Evolutionary conservation across 2,797 vertebrate genomes (phyloP).

Genomic region (Apogon hyalosoma): DNA sequence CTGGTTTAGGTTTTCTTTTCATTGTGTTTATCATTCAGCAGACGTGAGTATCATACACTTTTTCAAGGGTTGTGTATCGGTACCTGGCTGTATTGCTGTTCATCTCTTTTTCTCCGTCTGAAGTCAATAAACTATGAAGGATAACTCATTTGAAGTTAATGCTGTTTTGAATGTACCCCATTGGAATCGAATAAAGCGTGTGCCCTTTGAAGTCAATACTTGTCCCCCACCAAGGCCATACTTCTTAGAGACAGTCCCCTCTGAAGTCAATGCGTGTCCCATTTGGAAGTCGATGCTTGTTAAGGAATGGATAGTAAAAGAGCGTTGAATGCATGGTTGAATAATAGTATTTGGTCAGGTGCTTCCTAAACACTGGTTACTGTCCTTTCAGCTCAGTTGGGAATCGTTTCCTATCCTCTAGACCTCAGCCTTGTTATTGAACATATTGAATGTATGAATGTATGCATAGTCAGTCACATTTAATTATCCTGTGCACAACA

Average conservation of each 20-base stretch:
- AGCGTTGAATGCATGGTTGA: slow-evolving; percentile 55
- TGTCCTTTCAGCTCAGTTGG: slow-evolving; percentile 19
- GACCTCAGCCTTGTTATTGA: slow-evolving; percentile 17
- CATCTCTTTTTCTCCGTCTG: slow-evolving; percentile 64
- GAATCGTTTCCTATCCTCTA: slow-evolving; percentile 13
- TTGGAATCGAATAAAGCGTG: slow-evolving; percentile 74
- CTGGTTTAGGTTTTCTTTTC: slow-evolving; percentile 5
- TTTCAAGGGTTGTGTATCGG: slow-evolving; percentile 12
- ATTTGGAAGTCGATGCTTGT: slow-evolving; percentile 76
- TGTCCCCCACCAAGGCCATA: slow-evolving; percentile 65
- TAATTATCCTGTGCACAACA: no score
- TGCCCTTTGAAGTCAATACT: slow-evolving; percentile 77
- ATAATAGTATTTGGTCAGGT: slow-evolving; percentile 55
- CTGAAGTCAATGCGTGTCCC: slow-evolving; percentile 74
- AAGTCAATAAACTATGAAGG: slow-evolving; percentile 78
- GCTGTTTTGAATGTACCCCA: slow-evolving; percentile 69
- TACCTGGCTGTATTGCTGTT: slow-evolving; percentile 44
- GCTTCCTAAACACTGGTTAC: slow-evolving; percentile 56
- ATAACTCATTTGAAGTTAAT: slow-evolving; percentile 77
- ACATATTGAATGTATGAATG: slow-evolving; percentile 3
- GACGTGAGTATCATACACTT: background rate
- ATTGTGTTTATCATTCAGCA: slow-evolving; percentile 7
- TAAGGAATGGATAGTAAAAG: slow-evolving; percentile 62
- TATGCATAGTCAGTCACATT: no score
- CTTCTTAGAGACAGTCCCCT: slow-evolving; percentile 63